Percentiles rank a stretch among this genome's conserved stretches.
Conservation (phyloP, 2,797 vertebrate species). For the Microhierax caerulescens region DNA sequence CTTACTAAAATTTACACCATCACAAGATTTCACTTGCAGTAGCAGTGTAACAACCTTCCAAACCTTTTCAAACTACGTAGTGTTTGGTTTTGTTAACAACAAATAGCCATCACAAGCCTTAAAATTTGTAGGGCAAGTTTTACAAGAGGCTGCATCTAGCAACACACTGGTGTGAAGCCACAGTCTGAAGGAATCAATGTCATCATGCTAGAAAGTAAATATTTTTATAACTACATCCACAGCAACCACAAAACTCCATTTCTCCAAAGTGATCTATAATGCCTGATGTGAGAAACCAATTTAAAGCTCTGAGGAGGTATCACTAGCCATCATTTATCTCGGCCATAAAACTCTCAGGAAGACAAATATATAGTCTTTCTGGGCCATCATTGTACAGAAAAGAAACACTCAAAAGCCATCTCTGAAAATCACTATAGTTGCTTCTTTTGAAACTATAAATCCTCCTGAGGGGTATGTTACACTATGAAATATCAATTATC, state of each 20-base stretch:
- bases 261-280: slow-evolving; percentile 27
- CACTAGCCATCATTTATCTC: neutral
- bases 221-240: slow-evolving; percentile 38
- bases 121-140: neutral
- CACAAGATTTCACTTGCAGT: neutral
- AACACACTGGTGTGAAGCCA: neutral
- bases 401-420: neutral
- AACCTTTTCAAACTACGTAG: neutral
- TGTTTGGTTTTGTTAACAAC: neutral
- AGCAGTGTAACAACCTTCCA: neutral
- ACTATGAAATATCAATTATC: neutral
- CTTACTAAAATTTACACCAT: neutral
- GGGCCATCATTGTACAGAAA: neutral
- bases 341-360: neutral
- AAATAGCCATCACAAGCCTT: neutral
- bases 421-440: neutral
- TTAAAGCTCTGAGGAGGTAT: slow-evolving; percentile 7
- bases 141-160: neutral
- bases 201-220: slow-evolving; percentile 26
- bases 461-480: neutral
- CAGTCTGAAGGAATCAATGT: neutral
- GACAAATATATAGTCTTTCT: neutral
- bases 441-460: neutral
- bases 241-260: slow-evolving; percentile 39
- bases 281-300: slow-evolving; percentile 3